These are phyloP conservation scores for Hyppa rectilinea DNA, from an alignment of 2,888 invertebrate genomes.

Conservation along the genomic window DNA sequence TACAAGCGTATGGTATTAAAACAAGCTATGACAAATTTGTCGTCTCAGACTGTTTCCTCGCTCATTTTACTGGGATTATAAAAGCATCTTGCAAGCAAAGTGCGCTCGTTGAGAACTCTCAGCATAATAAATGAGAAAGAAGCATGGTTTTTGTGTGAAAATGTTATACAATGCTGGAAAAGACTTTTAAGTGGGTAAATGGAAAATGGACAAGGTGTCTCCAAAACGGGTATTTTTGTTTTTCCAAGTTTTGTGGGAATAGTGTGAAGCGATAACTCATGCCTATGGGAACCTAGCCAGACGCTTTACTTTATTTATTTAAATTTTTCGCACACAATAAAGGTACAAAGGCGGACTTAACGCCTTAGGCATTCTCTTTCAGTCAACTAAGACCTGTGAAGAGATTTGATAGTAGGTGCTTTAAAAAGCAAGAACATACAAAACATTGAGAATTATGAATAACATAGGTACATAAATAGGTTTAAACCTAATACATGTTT, in stretches of 20 bases:
- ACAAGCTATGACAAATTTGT: conserved; percentile 54
- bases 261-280: too few relatives aligned
- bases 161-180: conserved; percentile 39
- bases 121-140: conserved; percentile 57
- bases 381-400: too few relatives aligned
- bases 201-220: conserved; percentile 15
- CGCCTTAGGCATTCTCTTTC: too few relatives aligned
- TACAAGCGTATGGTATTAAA: conserved; percentile 47
- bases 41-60: conserved; percentile 43
- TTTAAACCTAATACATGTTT: too few relatives aligned
- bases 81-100: conserved; percentile 56
- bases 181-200: conserved; percentile 17
- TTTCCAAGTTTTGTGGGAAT: not conserved
- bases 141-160: conserved; percentile 45
- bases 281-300: too few relatives aligned
- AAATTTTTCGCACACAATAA: too few relatives aligned
- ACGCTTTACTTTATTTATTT: too few relatives aligned
- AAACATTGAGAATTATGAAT: too few relatives aligned
- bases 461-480: too few relatives aligned
- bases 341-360: too few relatives aligned
- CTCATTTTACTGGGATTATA: conserved; percentile 57
- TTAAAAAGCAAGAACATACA: too few relatives aligned
- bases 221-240: not conserved
- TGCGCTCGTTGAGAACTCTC: conserved; percentile 58
- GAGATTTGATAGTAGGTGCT: too few relatives aligned